Evolutionary conservation across 2,113 vertebrate genomes (phyloP), one percentile per base, ranked within the genome.

Genomic region (Lethenteron reissneri): DNA sequence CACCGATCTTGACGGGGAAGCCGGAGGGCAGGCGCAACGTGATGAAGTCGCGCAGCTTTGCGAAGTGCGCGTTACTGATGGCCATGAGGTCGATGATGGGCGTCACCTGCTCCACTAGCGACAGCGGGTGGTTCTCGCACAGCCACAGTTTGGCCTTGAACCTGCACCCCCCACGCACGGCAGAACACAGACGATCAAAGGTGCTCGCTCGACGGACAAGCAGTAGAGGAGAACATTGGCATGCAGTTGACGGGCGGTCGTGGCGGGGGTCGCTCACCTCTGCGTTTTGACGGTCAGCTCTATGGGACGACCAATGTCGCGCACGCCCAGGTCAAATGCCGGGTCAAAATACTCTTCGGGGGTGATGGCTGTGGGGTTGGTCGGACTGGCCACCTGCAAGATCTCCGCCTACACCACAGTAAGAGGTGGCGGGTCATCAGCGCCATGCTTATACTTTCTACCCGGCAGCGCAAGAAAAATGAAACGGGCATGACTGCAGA

Each of bases 61-160:
- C 91, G 56, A 97, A 97, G 70, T 94, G 85, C 2, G 90, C 83
- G 8, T 96, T 97, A 77, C 90, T 95, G 80, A 95, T 89, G 17
- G 92, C 92, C 92, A 97, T 97, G 78, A 97, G 89, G 79, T 97
- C 92, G 5, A 97, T 92, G 82, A 97, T 96, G 73, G 92, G 92
- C 71, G 85, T 88, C 74, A 97, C 92, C 81, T 96, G 92, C 76
- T 95, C 89, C 9, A 83, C 81, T 79, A 97, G 83, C 72, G 92
- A 96, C 77, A 97, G 82, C 41, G 92, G 92, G 69, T 96, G 92
- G 76, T 90, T 88, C 81, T 97, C 92, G 70, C 91, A 97, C 77
- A 97, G 77, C 91, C 92, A 97, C 77, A 97, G 77, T 82, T 96
- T 96, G 2, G 91, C 92, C 80, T 97, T 97, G 79, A 97, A 96